These are phyloP conservation scores for Leptoteleia sp. DNA, from an alignment of 1,140 invertebrate species.

Conservation along the genomic window DNA sequence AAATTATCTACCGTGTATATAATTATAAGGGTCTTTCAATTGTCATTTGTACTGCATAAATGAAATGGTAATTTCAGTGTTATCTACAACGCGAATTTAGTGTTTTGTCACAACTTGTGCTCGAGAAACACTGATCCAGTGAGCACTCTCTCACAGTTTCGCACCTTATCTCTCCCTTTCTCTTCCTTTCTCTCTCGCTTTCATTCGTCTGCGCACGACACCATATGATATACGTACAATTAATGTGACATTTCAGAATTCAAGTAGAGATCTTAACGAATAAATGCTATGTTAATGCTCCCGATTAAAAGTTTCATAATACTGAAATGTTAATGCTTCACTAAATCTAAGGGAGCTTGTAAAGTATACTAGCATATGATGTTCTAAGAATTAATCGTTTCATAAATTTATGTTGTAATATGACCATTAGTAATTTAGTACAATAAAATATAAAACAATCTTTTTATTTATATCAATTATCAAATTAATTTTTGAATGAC, in stretches of 20 bases:
- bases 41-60: constrained; percentile 43
- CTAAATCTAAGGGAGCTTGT: too few relatives aligned
- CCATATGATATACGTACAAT: constrained; percentile 59
- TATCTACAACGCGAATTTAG: constrained; percentile 52
- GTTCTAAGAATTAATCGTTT: too few relatives aligned
- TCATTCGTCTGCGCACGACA: constrained; percentile 57
- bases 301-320: constrained; percentile 56
- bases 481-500: too few relatives aligned
- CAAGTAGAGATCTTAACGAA: constrained; percentile 64
- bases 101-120: constrained; percentile 50
- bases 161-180: constrained; percentile 34
- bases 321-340: not conserved
- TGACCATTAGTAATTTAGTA: too few relatives aligned
- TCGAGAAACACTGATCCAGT: constrained; percentile 76
- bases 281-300: constrained; percentile 58
- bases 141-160: constrained; percentile 46
- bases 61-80: constrained; percentile 33
- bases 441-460: too few relatives aligned
- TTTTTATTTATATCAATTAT: too few relatives aligned
- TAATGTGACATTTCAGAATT: constrained; percentile 64
- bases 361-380: too few relatives aligned
- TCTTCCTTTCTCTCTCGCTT: constrained; percentile 44
- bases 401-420: too few relatives aligned
- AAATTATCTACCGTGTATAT: constrained; percentile 45
- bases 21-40: constrained; percentile 30